Evolutionary conservation across 2,888 invertebrate genomes (phyloP).

Genomic region (Mythimna vitellina): DNA sequence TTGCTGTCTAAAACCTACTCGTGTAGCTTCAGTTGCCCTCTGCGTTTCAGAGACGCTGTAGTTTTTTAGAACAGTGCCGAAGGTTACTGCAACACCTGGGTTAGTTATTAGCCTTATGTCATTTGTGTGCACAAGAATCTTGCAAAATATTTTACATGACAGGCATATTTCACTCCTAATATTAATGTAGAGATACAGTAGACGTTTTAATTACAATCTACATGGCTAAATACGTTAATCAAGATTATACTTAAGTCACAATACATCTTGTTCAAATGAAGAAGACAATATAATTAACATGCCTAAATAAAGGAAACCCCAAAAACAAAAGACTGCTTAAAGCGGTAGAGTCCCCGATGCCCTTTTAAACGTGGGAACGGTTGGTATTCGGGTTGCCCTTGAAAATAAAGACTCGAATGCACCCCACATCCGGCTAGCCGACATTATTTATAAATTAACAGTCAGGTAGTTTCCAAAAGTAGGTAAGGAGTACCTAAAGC

Average conservation of each 20-base stretch:
- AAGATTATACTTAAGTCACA: slow-evolving; percentile 35
- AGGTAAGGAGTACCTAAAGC: slow-evolving; percentile 8
- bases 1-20: not conserved
- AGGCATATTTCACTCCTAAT: not conserved
- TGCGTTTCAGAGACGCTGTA: no score
- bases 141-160: slow-evolving; percentile 4
- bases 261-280: slow-evolving; percentile 19
- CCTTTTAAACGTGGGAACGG: slow-evolving; percentile 79
- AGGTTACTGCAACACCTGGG: slow-evolving; percentile 24
- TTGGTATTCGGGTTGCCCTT: slow-evolving; percentile 78
- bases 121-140: not conserved
- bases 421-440: slow-evolving; percentile 79
- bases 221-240: slow-evolving; percentile 23
- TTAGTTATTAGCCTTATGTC: not conserved
- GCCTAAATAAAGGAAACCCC: slow-evolving; percentile 42
- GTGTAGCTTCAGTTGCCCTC: no score
- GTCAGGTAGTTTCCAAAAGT: slow-evolving; percentile 27
- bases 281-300: slow-evolving; percentile 34
- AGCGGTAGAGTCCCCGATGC: slow-evolving; percentile 67
- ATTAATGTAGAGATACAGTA: not conserved
- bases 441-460: slow-evolving; percentile 63
- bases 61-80: no score
- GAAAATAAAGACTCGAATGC: slow-evolving; percentile 72
- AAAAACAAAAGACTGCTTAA: slow-evolving; percentile 59
- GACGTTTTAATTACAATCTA: not conserved